Conservation (phyloP, 2,797 vertebrate species). For the Amphiprion clarkii region DNA sequence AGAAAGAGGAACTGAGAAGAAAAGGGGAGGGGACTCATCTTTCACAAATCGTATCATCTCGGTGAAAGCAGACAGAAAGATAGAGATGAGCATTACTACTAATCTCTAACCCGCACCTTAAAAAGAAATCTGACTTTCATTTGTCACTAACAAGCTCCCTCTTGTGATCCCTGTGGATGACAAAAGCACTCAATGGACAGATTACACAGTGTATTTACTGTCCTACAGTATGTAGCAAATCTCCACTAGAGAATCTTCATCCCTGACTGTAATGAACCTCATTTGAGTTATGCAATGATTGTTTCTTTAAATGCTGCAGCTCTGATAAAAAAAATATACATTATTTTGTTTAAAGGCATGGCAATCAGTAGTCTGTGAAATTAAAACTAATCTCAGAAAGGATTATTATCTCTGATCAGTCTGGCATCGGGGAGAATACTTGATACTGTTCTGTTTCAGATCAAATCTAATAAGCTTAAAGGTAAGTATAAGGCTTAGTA, state of each 20-base stretch:
- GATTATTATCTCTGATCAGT: constrained; percentile 76
- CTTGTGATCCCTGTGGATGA: constrained; percentile 77
- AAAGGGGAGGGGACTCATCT: constrained; percentile 56
- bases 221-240: constrained; percentile 44
- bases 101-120: constrained; percentile 83
- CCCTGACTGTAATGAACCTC: constrained; percentile 31
- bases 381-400: constrained; percentile 72
- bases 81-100: constrained; percentile 79
- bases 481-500: constrained; percentile 82
- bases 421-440: constrained; percentile 72
- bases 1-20: constrained; percentile 34
- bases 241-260: constrained; percentile 12
- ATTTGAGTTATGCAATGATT: constrained; percentile 12
- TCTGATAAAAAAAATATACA: constrained; percentile 31
- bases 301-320: constrained; percentile 22
- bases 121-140: constrained; percentile 79
- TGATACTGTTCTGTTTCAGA: constrained; percentile 78
- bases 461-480: constrained; percentile 84
- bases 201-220: constrained; percentile 71
- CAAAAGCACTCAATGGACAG: constrained; percentile 71
- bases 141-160: constrained; percentile 73
- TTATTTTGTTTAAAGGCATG: constrained; percentile 35
- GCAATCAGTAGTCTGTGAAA: constrained; percentile 62
- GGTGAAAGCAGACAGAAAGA: constrained; percentile 75
- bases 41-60: constrained; percentile 79